phyloP scores from a whole-genome alignment of 2,797 vertebrate species.

The Acropternis orthonyx region DNA sequence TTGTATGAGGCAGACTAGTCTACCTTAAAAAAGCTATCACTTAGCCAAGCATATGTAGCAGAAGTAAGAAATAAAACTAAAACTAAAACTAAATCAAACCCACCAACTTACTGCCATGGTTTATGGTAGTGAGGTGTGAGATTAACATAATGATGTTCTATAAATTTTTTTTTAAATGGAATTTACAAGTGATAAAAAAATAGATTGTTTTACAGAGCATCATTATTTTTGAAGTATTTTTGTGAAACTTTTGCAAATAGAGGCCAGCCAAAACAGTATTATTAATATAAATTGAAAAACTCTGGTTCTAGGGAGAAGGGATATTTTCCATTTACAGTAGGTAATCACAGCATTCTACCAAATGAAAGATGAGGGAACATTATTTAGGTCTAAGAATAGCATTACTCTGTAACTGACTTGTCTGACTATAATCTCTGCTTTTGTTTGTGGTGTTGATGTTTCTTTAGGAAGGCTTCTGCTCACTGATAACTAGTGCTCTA shows the following conservation, averaged over 20 bases:
- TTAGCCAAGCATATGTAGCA: background rate
- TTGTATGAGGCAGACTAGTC: background rate
- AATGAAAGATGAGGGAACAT: background rate
- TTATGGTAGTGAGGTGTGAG: background rate
- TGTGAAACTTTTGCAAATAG: background rate
- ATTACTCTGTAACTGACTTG: background rate
- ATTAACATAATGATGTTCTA: background rate
- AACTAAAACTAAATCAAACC: background rate
- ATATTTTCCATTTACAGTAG: background rate
- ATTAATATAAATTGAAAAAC: background rate
- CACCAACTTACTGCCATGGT: background rate
- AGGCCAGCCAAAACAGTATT: background rate
- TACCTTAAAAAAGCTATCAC: background rate
- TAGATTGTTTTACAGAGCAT: background rate
- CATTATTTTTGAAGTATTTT: slow-evolving; percentile 8
- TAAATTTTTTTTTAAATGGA: background rate
- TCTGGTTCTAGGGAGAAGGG: background rate
- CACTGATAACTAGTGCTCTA: background rate
- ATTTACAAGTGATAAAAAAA: background rate
- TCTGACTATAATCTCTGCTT: background rate
- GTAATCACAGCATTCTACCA: background rate
- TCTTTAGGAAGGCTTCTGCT: background rate
- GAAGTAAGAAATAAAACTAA: background rate
- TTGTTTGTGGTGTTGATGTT: background rate
- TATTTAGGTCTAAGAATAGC: background rate